phyloP scores from a whole-genome alignment of 1,140 invertebrate genomes.

The Trachelipus rathkii region DNA sequence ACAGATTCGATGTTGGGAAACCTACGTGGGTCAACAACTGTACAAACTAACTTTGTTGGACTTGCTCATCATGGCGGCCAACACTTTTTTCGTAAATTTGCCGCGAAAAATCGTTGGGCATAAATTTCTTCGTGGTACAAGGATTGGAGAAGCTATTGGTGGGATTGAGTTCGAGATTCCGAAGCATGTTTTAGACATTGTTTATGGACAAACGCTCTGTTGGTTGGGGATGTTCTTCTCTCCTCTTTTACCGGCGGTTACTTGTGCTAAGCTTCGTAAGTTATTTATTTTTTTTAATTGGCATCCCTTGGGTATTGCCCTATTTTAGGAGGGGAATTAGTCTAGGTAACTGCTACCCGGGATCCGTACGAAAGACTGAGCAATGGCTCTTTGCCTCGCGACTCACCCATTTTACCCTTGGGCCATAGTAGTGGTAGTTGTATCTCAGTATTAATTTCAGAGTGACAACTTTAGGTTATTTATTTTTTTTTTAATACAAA shows the following conservation, averaged over 20 bases:
- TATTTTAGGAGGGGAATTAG: too few species aligned
- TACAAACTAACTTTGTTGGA: constrained; percentile 79
- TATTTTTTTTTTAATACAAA: too few species aligned
- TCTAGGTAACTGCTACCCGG: too few species aligned
- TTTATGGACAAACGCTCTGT: constrained; percentile 74
- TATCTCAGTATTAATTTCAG: not conserved
- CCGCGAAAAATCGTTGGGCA: constrained; percentile 51
- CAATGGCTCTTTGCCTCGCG: too few species aligned
- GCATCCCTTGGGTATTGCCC: too few species aligned
- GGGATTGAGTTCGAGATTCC: constrained; percentile 67
- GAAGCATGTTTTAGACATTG: constrained; percentile 76
- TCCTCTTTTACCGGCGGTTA: constrained; percentile 70
- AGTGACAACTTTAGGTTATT: too few species aligned
- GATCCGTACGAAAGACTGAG: too few species aligned
- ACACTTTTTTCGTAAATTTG: constrained; percentile 76
- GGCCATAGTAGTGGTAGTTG: too few species aligned
- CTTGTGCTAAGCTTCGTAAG: constrained; percentile 62
- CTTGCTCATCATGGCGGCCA: constrained; percentile 62
- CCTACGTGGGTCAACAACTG: constrained; percentile 80
- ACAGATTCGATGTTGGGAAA: constrained; percentile 70
- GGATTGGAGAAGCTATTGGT: constrained; percentile 36
- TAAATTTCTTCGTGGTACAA: constrained; percentile 38
- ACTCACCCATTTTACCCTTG: too few species aligned
- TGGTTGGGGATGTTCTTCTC: constrained; percentile 83
- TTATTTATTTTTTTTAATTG: not conserved